Base-by-base conservation (phyloP, 2,113 vertebrate genomes). In the Pangasianodon hypophthalmus region DNA sequence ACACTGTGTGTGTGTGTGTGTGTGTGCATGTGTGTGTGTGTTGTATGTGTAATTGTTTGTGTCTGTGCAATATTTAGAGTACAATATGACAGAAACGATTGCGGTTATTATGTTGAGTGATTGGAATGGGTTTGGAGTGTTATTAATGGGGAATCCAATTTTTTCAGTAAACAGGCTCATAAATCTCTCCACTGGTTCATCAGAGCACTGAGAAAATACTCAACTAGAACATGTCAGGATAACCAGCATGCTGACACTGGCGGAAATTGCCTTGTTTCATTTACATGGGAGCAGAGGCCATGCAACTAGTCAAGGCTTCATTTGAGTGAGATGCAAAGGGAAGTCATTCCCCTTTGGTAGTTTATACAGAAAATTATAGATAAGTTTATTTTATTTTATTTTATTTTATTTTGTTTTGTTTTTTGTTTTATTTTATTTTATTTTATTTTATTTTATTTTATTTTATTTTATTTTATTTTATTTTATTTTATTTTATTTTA, bases 71-170 rank as follows among this genome's bases (percentile, higher is more conserved):
- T 88, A 50, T 64, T 54, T 24, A 64, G 87, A 46, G 58, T 32
- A 50, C 60, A 82, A 69, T 54, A 71, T 44, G 50, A 69, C 50
- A 41, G 26, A 56, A 88, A 82, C 26, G 80, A 54, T 71, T 46
- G 86, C 0, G 11, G 71, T 87, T 77, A n/a, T 79, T 77, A 58
- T 79, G 21, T 48, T 79, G 73, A 77, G 62, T 71, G 24, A 84
- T 29, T 83, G 79, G 50, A 54, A 84, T 37, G 13, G 79, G 44
- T 67, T 62, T 69, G 46, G 56, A 82, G 71, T 79, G 71, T 87
- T 82, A 82, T 82, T 69, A 88, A 52, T 26, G 60, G 46, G 41
- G 48, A 82, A n/a, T 83, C 46, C 77, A 44, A 32, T 26, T 87
- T 82, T 88, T 88, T 11, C 9, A 54, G 56, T 69, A 56, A 67